A percentile compares a stretch with the other conserved stretches of the same genome.
phyloP scores from a whole-genome alignment of 2,888 invertebrate species.

The Phorcus lineatus region DNA sequence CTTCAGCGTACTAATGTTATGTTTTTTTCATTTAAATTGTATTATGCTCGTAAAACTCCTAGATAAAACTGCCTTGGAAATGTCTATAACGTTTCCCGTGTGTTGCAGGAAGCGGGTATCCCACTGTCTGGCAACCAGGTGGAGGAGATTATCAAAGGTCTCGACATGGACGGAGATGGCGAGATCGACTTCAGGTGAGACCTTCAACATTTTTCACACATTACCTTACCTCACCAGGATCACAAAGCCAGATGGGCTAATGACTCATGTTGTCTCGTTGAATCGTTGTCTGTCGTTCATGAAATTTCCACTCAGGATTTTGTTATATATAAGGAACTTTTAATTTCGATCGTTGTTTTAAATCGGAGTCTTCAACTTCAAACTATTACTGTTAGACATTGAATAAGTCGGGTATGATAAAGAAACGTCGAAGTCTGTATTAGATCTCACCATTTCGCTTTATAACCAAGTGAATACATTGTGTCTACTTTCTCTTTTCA shows the following conservation, averaged over 20 bases:
- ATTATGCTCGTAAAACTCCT: neutral
- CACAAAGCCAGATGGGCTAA: neutral
- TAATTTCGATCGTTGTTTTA: too few relatives aligned
- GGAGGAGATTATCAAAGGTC: slow-evolving; percentile 65
- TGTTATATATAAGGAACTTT: too few relatives aligned
- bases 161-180: slow-evolving; percentile 72
- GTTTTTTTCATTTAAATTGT: slow-evolving; percentile 37
- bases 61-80: too few relatives aligned
- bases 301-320: too few relatives aligned
- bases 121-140: slow-evolving; percentile 68
- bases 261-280: neutral
- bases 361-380: too few relatives aligned
- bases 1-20: too few relatives aligned
- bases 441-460: too few relatives aligned
- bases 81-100: too few relatives aligned
- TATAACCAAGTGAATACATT: too few relatives aligned
- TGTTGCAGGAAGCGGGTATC: slow-evolving; percentile 65
- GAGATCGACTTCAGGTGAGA: slow-evolving; percentile 72
- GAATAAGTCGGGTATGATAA: too few relatives aligned
- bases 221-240: neutral
- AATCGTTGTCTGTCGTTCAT: neutral
- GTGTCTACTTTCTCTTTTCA: slow-evolving; percentile 3
- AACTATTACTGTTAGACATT: too few relatives aligned
- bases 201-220: neutral
- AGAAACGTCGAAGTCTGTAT: too few relatives aligned